Conservation (phyloP, 2,113 vertebrate species). For the Lophius piscatorius region DNA sequence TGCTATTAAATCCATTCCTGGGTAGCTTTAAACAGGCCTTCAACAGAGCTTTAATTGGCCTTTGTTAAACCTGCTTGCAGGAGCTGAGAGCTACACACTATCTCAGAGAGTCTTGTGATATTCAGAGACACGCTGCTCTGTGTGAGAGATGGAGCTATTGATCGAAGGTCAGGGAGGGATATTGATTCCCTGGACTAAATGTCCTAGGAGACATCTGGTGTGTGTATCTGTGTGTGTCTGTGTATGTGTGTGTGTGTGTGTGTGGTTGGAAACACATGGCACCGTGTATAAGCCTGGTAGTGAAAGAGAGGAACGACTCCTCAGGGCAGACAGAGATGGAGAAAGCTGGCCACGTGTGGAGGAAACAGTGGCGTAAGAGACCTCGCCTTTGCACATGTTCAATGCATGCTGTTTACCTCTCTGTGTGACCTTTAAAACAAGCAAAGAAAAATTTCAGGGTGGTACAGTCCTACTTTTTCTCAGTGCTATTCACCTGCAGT, state of each 20-base stretch:
- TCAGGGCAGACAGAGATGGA: constrained; percentile 10
- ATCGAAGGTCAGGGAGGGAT: constrained; percentile 18
- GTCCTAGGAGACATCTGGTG: constrained; percentile 24
- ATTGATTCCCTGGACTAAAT: constrained; percentile 42
- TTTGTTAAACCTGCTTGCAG: constrained; percentile 6
- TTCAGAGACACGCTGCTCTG: constrained; percentile 3
- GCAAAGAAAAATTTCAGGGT: too few species aligned
- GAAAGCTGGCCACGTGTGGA: not conserved
- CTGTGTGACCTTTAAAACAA: not conserved
- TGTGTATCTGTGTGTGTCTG: constrained; percentile 14
- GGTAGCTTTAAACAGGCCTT: constrained; percentile 10
- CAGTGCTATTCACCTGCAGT: too few species aligned
- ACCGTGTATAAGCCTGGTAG: not conserved
- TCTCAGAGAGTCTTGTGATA: not conserved
- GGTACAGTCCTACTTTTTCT: too few species aligned
- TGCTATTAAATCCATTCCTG: constrained; percentile 24
- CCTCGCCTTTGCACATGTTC: not conserved
- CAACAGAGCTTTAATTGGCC: not conserved
- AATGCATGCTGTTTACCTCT: not conserved
- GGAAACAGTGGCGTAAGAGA: constrained; percentile 1
- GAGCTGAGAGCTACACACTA: not conserved
- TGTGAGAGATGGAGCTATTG: constrained; percentile 34
- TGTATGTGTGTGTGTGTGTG: constrained; percentile 6
- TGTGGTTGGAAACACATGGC: not conserved
- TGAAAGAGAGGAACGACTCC: constrained; percentile 16